phyloP scores from a whole-genome alignment of 2,888 invertebrate genomes.

The Abscondita cerata region DNA sequence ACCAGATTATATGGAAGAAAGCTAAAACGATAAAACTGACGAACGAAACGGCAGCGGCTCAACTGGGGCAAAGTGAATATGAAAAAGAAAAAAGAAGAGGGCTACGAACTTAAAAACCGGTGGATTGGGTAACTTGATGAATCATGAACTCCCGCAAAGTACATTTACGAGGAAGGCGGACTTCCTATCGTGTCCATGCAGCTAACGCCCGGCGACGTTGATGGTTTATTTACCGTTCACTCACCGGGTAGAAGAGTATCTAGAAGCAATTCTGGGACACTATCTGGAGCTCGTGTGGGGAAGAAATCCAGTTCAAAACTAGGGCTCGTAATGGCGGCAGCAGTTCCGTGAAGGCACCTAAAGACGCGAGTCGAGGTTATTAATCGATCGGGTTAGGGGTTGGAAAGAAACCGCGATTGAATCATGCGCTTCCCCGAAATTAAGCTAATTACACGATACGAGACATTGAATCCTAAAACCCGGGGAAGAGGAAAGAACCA shows the following conservation, averaged over 20 bases:
- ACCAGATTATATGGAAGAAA: conserved; percentile 63
- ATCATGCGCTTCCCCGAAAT: conserved; percentile 11
- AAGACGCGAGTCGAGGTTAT: conserved; percentile 61
- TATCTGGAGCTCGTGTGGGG: conserved; percentile 60
- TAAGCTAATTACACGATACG: conserved; percentile 20
- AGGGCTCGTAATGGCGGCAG: conserved; percentile 64
- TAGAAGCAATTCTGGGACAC: conserved; percentile 51
- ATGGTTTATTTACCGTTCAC: not conserved
- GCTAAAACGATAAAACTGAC: conserved; percentile 61
- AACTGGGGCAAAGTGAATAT: conserved; percentile 41
- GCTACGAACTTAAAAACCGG: conserved; percentile 46
- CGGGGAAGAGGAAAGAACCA: conserved; percentile 39
- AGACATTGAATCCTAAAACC: conserved; percentile 24
- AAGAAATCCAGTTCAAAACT: conserved; percentile 59
- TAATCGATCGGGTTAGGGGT: conserved; percentile 60
- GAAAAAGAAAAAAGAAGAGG: conserved; percentile 53
- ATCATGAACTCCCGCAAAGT: not conserved
- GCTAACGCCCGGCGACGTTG: not conserved
- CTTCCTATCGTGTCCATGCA: conserved; percentile 45
- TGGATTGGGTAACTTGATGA: not conserved
- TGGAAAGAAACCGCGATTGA: conserved; percentile 15
- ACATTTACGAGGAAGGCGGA: conserved; percentile 35
- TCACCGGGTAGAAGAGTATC: conserved; percentile 15
- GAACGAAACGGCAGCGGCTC: conserved; percentile 41
- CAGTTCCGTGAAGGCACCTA: conserved; percentile 61